Evolutionary conservation across 2,888 invertebrate species (phyloP).

Genomic region (Pheosia tremula): DNA sequence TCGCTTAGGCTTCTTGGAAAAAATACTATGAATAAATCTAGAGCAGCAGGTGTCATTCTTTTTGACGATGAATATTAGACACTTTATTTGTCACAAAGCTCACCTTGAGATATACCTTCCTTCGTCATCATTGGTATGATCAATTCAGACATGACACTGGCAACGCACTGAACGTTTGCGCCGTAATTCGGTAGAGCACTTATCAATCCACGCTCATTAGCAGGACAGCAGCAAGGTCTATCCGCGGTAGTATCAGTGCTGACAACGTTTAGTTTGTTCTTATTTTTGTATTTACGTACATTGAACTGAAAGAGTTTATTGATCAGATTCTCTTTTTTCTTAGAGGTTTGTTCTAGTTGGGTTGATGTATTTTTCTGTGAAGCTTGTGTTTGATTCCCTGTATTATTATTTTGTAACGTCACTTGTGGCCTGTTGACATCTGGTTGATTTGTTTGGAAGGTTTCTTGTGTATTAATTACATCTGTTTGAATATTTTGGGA

Average conservation of each 20-base stretch:
- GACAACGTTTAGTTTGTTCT: neutral
- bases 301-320: conserved; percentile 10
- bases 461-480: neutral
- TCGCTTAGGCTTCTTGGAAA: no score
- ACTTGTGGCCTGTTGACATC: neutral
- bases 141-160: conserved; percentile 1
- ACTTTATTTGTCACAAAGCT: no score
- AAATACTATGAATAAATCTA: no score
- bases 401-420: neutral
- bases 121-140: neutral
- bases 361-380: neutral
- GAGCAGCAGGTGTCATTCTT: no score
- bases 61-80: no score
- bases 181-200: neutral
- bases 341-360: neutral
- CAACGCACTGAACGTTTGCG: neutral
- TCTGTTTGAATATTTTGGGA: neutral
- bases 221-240: conserved; percentile 13
- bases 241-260: conserved; percentile 15
- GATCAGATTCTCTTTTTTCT: neutral
- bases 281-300: neutral
- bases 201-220: neutral
- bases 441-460: neutral
- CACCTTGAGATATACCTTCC: conserved; percentile 2
- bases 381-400: neutral